Percentiles rank a stretch among this genome's conserved stretches.
Conservation (phyloP, 2,113 vertebrate genomes). For the Crocuta crocuta region DNA sequence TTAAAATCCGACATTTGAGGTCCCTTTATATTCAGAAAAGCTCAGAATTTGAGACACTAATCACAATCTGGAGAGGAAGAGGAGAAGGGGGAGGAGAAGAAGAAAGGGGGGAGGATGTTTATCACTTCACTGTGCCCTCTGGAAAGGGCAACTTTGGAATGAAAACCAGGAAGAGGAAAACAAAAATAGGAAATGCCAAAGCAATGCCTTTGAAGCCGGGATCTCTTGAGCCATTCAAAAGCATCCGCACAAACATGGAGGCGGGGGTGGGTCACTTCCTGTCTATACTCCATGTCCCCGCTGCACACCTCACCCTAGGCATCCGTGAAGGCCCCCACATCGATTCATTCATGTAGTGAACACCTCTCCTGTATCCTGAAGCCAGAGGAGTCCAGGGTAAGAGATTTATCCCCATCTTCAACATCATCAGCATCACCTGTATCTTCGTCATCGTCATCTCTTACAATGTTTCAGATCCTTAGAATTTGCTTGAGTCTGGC, state of each 20-base stretch:
- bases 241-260: neutral
- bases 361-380: neutral
- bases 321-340: neutral
- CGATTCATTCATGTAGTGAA: neutral
- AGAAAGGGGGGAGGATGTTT: neutral
- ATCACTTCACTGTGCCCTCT: neutral
- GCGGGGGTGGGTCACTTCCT: neutral
- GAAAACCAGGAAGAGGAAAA: slow-evolving; percentile 45
- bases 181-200: neutral
- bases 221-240: neutral
- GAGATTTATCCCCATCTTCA: neutral
- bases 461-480: neutral
- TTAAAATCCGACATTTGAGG: neutral
- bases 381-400: neutral
- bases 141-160: slow-evolving; percentile 27
- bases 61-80: neutral
- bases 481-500: neutral
- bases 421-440: neutral
- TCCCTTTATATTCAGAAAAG: neutral
- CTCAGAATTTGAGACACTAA: neutral
- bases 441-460: rapidly evolving
- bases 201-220: neutral
- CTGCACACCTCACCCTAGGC: rapidly evolving
- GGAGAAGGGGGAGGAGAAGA: neutral
- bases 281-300: neutral